Base-by-base conservation (phyloP, 92 coral and sea anemone genomes). In the Phenganax subtilis region DNA sequence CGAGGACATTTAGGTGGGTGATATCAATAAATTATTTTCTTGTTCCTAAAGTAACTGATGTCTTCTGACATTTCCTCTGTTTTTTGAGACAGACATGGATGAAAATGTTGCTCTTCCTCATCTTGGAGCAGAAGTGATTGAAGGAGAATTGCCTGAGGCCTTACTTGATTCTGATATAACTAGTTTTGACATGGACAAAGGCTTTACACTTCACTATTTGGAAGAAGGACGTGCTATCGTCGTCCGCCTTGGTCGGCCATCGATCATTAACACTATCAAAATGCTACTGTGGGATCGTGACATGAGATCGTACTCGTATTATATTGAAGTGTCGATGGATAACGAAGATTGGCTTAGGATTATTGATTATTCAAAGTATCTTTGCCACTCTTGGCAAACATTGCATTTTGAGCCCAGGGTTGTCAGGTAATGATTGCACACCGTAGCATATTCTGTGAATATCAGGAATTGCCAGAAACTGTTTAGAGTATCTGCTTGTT, bases 1-100 rank as follows among this genome's bases (percentile, higher is more conserved):
- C 90, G 98, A n/a, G 98, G 98, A 25, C 98, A 92, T 81, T 77
- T 94, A 55, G 98, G 98, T 94, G 85, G 87, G 98, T 72, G 10
- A 8, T 8, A 9, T 10, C 14, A 59, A 14, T 59, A 51, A 27
- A 12, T 12, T 37, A 15, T 14, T 59, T 59, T 20, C 25, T 14
- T 59, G 7, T 59, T 14, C 3, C 65, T 59, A 14, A 7, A 14
- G 65, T 3, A 14, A 59, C 65, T 37, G 5, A 37, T 37, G 2
- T 37, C 5, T 5, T 1, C 37, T 47, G 67, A 77, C 9, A 12
- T 3, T 14, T 55, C 57, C 17, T 8, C 47, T 76, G 25, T 57
- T 60, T 20, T 4, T 27, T 59, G 15, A 14, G 7, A 64, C 58
- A 94, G 98, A 92, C 70, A 81, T 90, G 75, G 97, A 94, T 79